A percentile compares a stretch with the other conserved stretches of the same genome.
phyloP scores from a whole-genome alignment of 2,113 vertebrate species.

The Crotalus horridus region DNA sequence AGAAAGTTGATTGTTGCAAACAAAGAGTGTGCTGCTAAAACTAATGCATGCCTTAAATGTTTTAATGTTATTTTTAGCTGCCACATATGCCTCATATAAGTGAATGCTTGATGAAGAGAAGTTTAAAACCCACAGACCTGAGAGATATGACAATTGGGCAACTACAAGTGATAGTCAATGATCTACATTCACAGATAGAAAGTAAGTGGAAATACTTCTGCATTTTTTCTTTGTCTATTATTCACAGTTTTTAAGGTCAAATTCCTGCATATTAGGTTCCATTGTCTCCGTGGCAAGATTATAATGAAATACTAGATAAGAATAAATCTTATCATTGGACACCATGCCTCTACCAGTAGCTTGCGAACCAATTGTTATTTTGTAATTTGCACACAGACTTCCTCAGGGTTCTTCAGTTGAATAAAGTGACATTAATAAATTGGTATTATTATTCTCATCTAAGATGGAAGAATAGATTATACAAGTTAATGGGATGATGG shows the following conservation, averaged over 20 bases:
- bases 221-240: neutral
- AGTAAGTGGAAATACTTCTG: conserved; percentile 73
- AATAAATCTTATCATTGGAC: neutral
- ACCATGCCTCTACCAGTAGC: neutral
- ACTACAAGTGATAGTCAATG: conserved; percentile 97
- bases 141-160: conserved; percentile 96
- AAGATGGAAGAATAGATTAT: neutral
- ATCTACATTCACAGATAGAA: conserved; percentile 98
- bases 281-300: neutral
- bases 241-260: neutral
- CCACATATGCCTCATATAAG: conserved; percentile 98
- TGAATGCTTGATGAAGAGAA: conserved; percentile 98
- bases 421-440: neutral
- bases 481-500: neutral
- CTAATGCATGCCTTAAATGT: neutral
- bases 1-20: neutral
- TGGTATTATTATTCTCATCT: neutral
- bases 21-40: fast-evolving
- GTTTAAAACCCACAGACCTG: conserved; percentile 89
- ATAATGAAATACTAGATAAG: neutral
- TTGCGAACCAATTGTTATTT: neutral
- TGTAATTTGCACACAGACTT: neutral
- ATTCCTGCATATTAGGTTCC: neutral
- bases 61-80: conserved; percentile 70
- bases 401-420: neutral